A percentile compares a stretch with the other conserved stretches of the same genome.
Conservation (phyloP, 2,888 invertebrate genomes). For the Caenorhabditis sp. region DNA sequence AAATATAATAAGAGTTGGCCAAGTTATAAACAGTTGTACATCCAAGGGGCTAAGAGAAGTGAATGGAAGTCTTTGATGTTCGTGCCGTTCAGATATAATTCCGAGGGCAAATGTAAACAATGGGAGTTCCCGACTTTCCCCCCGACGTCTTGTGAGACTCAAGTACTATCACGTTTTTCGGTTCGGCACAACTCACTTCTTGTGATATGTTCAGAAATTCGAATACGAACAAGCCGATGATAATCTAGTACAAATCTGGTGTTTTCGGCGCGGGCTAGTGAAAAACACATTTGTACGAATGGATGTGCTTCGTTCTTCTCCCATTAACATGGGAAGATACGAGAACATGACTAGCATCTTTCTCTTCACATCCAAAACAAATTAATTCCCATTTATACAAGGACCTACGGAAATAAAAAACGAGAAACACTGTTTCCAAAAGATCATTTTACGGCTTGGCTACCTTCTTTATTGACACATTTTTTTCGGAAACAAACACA, state of each 20-base stretch:
- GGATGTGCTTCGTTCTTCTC: too few relatives aligned
- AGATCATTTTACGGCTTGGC: too few relatives aligned
- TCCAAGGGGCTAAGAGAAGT: constrained; percentile 1
- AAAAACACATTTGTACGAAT: too few relatives aligned
- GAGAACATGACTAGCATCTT: too few relatives aligned
- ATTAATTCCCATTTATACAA: not conserved
- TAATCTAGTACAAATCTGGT: not conserved
- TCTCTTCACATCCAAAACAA: too few relatives aligned
- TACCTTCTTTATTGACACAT: constrained; percentile 4
- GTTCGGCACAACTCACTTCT: constrained; percentile 37
- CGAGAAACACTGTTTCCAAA: too few relatives aligned
- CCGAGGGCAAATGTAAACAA: constrained; percentile 51
- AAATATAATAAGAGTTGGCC: constrained; percentile 2
- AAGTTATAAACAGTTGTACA: constrained; percentile 8
- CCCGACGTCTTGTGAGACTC: constrained; percentile 42
- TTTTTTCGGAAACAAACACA: constrained; percentile 7
- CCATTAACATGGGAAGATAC: not conserved
- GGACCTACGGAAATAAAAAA: not conserved
- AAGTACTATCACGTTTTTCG: constrained; percentile 56
- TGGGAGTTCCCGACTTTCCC: constrained; percentile 11
- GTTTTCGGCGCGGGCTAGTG: not conserved
- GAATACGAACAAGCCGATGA: not conserved
- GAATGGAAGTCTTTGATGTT: constrained; percentile 35
- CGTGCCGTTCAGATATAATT: constrained; percentile 52
- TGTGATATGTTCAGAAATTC: constrained; percentile 8